Evolutionary conservation across 1,140 invertebrate species (phyloP).

Genomic region (Calephelis nemesis): DNA sequence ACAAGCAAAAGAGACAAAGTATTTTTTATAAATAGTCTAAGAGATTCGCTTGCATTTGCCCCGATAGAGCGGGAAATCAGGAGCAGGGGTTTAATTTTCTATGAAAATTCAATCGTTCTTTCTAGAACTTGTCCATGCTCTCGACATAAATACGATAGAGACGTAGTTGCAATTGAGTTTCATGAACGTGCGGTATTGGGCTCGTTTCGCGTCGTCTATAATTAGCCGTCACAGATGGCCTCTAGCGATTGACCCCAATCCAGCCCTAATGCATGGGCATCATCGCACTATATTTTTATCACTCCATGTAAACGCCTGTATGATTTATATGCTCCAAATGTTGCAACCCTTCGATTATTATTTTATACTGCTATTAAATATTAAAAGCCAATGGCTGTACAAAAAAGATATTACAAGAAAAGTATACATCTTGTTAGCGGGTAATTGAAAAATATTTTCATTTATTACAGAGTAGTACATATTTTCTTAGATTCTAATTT

Average conservation of each 20-base stretch:
- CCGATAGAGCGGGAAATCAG: no score
- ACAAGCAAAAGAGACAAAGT: no score
- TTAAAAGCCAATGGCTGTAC: background rate
- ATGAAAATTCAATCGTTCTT: no score
- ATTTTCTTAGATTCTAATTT: no score
- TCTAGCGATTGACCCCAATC: constrained; percentile 76
- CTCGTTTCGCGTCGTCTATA: constrained; percentile 62
- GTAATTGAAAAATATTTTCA: no score
- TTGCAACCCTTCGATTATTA: background rate
- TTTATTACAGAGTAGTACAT: no score
- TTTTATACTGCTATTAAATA: background rate
- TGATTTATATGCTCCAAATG: constrained; percentile 26
- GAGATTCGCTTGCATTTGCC: no score
- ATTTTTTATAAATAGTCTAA: no score
- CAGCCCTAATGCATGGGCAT: constrained; percentile 62
- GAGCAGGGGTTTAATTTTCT: no score
- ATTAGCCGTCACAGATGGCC: constrained; percentile 73
- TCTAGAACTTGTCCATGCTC: background rate
- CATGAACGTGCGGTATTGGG: constrained; percentile 57
- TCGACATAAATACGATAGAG: constrained; percentile 8
- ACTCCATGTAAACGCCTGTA: constrained; percentile 48
- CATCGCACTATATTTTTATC: constrained; percentile 68
- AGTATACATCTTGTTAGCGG: no score
- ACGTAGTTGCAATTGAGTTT: constrained; percentile 53
- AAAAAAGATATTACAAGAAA: background rate